phyloP scores from a whole-genome alignment of 2,113 vertebrate genomes.

The Nansenia antarctica region DNA sequence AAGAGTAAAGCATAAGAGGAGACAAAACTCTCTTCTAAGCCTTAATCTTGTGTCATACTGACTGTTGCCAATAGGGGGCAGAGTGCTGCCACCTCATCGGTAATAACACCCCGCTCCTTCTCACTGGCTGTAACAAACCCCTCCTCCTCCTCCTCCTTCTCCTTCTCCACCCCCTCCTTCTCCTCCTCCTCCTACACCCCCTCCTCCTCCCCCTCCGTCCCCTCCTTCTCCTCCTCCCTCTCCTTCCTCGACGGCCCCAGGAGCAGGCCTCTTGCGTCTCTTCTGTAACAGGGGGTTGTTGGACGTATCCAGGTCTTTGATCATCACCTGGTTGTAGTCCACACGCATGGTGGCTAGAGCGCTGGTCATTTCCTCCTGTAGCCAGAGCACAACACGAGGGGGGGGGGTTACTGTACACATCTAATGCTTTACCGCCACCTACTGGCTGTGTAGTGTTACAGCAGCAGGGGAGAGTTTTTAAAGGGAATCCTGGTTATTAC shows the following conservation, averaged over 20 bases:
- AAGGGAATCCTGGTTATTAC: no score
- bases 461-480: no score
- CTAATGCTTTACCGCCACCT: constrained; percentile 32
- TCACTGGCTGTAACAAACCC: constrained; percentile 67
- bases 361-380: constrained; percentile 96
- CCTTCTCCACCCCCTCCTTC: constrained; percentile 69
- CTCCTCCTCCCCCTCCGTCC: background rate
- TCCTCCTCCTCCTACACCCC: background rate
- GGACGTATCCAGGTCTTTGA: constrained; percentile 95
- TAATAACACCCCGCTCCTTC: background rate
- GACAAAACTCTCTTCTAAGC: background rate
- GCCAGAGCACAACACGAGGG: no score
- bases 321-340: constrained; percentile 97
- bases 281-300: constrained; percentile 95
- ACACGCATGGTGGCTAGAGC: constrained; percentile 97
- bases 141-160: constrained; percentile 60
- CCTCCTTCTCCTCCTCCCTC: constrained; percentile 48
- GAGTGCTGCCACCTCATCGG: constrained; percentile 25
- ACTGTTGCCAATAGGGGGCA: background rate
- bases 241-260: constrained; percentile 44
- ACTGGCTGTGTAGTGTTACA: constrained; percentile 21
- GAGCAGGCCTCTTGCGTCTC: constrained; percentile 85
- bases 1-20: constrained; percentile 15
- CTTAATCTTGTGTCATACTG: background rate
- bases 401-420: background rate